A percentile compares a stretch with the other conserved stretches of the same genome.
phyloP scores from a whole-genome alignment of 1,140 invertebrate genomes.

The Aphelinus certus region DNA sequence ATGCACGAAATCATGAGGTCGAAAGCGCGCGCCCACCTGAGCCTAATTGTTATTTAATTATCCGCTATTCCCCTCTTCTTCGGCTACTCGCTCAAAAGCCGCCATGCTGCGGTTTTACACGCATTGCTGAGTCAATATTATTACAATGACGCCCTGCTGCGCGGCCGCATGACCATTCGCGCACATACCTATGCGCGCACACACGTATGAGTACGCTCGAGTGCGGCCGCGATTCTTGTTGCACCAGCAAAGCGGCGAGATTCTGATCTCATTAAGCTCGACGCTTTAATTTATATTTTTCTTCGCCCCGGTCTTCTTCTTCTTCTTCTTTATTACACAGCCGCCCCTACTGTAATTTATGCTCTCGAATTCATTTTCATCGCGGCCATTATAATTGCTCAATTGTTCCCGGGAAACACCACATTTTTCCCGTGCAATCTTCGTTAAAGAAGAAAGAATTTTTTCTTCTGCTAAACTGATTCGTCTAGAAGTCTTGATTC shows the following conservation, averaged over 20 bases:
- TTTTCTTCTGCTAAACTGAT: too few species aligned
- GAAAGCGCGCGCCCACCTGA: slow-evolving; percentile 51
- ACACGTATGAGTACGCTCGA: background rate
- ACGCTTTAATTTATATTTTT: slow-evolving; percentile 1
- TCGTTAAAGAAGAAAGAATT: too few species aligned
- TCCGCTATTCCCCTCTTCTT: slow-evolving; percentile 42
- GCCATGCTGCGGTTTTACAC: slow-evolving; percentile 58
- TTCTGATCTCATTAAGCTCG: slow-evolving; percentile 25
- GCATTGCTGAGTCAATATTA: slow-evolving; percentile 60
- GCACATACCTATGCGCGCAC: background rate
- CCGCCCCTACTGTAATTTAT: slow-evolving; percentile 6
- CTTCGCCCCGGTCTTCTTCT: background rate
- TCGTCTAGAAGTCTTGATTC: too few species aligned
- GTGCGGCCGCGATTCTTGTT: background rate
- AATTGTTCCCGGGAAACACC: slow-evolving; percentile 9
- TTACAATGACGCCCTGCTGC: slow-evolving; percentile 39
- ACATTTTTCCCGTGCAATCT: too few species aligned
- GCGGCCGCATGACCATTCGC: background rate
- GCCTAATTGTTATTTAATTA: slow-evolving; percentile 65
- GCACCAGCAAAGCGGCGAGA: background rate
- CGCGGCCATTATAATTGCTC: slow-evolving; percentile 9
- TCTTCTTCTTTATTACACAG: too few species aligned
- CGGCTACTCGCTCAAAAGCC: slow-evolving; percentile 28
- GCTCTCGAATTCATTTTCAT: slow-evolving; percentile 12
- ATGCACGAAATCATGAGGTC: background rate